Conservation (phyloP, 2,113 vertebrate genomes). For the Anoplopoma fimbria region DNA sequence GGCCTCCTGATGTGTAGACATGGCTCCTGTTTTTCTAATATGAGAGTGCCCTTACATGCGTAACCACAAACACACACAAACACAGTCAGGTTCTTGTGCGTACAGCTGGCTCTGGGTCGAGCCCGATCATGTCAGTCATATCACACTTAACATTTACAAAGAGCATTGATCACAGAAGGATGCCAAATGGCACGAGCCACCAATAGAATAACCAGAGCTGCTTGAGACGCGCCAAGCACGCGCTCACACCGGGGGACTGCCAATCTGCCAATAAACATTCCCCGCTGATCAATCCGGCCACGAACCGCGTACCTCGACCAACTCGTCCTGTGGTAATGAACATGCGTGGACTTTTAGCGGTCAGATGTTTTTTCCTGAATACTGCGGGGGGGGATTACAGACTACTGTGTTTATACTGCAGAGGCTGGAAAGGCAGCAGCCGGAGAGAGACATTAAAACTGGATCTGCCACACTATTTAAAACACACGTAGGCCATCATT, state of each 20-base stretch:
- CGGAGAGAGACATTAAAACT: conserved; percentile 33
- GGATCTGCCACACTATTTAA: conserved; percentile 53
- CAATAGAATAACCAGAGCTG: conserved; percentile 45
- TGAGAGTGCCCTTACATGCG: conserved; percentile 10
- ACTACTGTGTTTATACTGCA: neutral
- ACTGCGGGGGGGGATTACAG: conserved; percentile 16
- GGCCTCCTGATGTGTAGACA: neutral
- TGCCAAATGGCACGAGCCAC: conserved; percentile 57
- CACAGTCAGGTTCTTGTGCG: neutral
- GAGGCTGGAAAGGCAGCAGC: conserved; percentile 8
- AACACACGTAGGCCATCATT: conserved; percentile 60
- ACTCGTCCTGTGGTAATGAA: conserved; percentile 21
- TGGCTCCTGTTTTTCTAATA: neutral
- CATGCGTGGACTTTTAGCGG: conserved; percentile 18
- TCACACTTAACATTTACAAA: conserved; percentile 65
- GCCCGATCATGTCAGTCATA: conserved; percentile 41
- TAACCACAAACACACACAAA: conserved; percentile 4
- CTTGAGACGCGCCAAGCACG: conserved; percentile 26
- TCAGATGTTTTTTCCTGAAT: conserved; percentile 29
- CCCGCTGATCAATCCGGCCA: conserved; percentile 38
- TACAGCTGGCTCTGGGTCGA: conserved; percentile 9
- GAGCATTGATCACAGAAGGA: conserved; percentile 56
- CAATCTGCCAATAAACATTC: conserved; percentile 41
- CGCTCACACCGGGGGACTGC: conserved; percentile 14
- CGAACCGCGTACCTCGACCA: conserved; percentile 8